phyloP scores from a whole-genome alignment of 2,888 invertebrate species.

The Chromoteleia sp. region DNA sequence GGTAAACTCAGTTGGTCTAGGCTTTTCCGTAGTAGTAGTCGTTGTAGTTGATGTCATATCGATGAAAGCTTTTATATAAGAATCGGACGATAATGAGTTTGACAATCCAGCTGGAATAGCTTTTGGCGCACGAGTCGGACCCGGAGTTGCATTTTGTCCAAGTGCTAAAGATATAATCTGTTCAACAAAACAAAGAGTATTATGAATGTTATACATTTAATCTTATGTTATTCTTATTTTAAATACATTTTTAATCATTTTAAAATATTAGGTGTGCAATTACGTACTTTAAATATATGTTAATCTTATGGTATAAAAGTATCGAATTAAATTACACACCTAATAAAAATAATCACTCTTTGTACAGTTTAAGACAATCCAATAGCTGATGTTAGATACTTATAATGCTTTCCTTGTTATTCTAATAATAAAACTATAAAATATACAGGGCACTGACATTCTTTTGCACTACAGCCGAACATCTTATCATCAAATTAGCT shows the following conservation, averaged over 20 bases:
- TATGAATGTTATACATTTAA: background rate
- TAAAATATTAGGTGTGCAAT: no score
- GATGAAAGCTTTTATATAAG: conserved; percentile 68
- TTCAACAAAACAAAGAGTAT: background rate
- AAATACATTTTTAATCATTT: no score
- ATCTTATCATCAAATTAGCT: conserved; percentile 1
- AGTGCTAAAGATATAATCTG: conserved; percentile 82
- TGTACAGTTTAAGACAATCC: background rate
- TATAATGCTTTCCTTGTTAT: conserved; percentile 22
- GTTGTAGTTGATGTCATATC: conserved; percentile 76
- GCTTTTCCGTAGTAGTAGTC: conserved; percentile 71
- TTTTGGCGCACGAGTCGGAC: conserved; percentile 81
- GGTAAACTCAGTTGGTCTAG: conserved; percentile 63
- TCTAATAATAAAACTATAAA: conserved; percentile 15
- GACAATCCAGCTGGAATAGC: conserved; percentile 76
- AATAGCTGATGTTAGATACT: conserved; percentile 3
- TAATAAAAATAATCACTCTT: background rate
- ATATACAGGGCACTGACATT: background rate
- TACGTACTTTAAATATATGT: no score
- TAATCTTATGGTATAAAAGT: no score
- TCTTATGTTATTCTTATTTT: no score
- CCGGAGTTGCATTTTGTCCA: conserved; percentile 73
- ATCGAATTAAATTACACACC: no score
- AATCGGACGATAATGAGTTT: conserved; percentile 12
- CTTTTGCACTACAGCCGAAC: background rate